phyloP scores from a whole-genome alignment of 2,888 invertebrate species.

The Athalia rosae region DNA sequence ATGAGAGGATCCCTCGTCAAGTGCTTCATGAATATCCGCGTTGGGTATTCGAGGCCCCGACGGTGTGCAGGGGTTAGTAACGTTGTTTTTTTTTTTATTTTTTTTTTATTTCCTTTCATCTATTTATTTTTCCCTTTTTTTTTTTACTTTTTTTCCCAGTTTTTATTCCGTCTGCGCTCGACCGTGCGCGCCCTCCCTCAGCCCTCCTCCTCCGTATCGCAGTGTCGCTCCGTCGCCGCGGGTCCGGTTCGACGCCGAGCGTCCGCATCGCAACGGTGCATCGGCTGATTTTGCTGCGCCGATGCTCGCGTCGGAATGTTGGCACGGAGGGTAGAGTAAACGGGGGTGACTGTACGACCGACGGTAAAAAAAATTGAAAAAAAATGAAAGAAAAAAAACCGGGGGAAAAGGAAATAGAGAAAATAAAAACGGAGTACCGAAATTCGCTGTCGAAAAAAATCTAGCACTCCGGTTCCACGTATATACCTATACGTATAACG shows the following conservation, averaged over 20 bases:
- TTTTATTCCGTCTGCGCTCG: constrained; percentile 68
- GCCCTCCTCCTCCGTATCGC: too few species aligned
- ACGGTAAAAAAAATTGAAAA: neutral
- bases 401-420: constrained; percentile 20
- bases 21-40: constrained; percentile 62
- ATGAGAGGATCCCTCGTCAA: constrained; percentile 54
- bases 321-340: constrained; percentile 52
- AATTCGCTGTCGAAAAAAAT: constrained; percentile 71
- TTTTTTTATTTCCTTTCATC: constrained; percentile 1
- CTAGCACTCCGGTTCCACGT: constrained; percentile 57
- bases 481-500: too few species aligned
- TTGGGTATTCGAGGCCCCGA: constrained; percentile 43
- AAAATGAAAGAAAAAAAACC: constrained; percentile 42
- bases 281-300: constrained; percentile 54
- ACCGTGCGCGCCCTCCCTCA: constrained; percentile 18
- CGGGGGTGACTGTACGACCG: constrained; percentile 48
- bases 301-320: constrained; percentile 51
- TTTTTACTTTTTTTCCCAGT: constrained; percentile 58
- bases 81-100: constrained; percentile 42
- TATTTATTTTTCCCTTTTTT: constrained; percentile 54
- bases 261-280: constrained; percentile 51
- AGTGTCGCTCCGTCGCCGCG: constrained; percentile 54
- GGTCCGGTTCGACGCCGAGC: constrained; percentile 56
- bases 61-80: neutral
- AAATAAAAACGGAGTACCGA: constrained; percentile 57